These are phyloP conservation scores for Diacarnus erythraeanus DNA, from an alignment of 37 sponge, comb jelly and placozoan genomes.

Conservation along the genomic window DNA sequence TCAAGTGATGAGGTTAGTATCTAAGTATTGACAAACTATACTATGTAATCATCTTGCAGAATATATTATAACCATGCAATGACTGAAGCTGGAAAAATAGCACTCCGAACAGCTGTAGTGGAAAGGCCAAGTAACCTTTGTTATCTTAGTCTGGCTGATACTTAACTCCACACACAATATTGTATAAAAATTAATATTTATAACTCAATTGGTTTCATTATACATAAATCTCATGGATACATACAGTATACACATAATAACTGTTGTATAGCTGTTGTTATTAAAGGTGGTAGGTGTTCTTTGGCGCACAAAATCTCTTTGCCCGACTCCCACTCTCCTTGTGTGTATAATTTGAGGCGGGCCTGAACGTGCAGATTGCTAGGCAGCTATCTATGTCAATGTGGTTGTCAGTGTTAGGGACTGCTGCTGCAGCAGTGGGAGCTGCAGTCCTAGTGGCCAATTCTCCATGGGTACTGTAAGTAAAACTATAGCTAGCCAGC, in stretches of 20 bases:
- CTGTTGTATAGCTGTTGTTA: not conserved
- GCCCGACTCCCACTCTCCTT: not conserved
- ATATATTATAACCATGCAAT: constrained; percentile 29
- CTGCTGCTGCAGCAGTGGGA: constrained; percentile 53
- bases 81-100: constrained; percentile 19
- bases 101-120: constrained; percentile 18
- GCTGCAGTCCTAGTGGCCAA: constrained; percentile 52
- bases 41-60: not conserved
- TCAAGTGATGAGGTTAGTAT: not conserved
- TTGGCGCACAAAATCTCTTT: too few species aligned
- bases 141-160: not conserved
- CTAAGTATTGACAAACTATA: not conserved
- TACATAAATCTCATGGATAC: not conserved
- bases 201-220: too few species aligned
- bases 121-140: not conserved
- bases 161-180: too few species aligned
- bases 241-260: not conserved
- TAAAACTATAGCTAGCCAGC: not conserved
- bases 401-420: constrained; percentile 22
- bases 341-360: not conserved
- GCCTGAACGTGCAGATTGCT: not conserved
- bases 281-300: not conserved
- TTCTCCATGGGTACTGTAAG: constrained; percentile 39
- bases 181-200: too few species aligned
- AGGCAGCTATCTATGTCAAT: not conserved